A percentile compares a stretch with the other conserved stretches of the same genome.
Conservation (phyloP, 1,140 invertebrate genomes). For the Acromyrmex heyeri region DNA sequence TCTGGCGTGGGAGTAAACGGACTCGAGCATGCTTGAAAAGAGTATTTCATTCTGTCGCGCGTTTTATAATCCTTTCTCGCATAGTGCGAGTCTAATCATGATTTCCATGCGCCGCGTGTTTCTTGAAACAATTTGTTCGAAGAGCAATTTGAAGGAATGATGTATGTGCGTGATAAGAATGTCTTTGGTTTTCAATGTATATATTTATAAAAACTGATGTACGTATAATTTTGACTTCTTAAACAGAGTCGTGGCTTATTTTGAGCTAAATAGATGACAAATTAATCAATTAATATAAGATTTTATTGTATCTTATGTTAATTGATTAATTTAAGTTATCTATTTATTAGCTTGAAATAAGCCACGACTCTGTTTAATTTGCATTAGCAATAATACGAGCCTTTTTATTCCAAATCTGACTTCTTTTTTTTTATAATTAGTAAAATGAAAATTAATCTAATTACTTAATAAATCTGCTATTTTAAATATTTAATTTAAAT, state of each 20-base stretch:
- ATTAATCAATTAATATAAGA: no score
- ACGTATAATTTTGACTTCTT: no score
- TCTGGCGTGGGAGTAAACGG: conserved; percentile 39
- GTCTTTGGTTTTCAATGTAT: neutral
- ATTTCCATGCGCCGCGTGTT: neutral
- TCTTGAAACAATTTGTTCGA: neutral
- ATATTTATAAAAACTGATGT: conserved; percentile 11
- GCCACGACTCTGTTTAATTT: no score
- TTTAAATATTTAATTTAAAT: neutral
- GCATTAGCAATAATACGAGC: no score
- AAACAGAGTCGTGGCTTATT: no score
- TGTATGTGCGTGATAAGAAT: neutral
- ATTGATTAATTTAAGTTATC: no score
- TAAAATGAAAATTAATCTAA: neutral
- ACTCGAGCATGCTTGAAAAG: conserved; percentile 12
- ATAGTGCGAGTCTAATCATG: conserved; percentile 25
- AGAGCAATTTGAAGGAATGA: neutral
- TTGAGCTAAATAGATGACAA: no score
- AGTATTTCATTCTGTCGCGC: neutral
- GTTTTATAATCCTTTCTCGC: conserved; percentile 39
- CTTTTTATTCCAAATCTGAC: neutral
- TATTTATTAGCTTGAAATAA: no score
- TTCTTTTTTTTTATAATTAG: neutral
- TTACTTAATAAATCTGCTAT: neutral
- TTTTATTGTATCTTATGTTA: no score